These are phyloP conservation scores for Pecten maximus DNA, from an alignment of 2,888 invertebrate species.

Conservation along the genomic window DNA sequence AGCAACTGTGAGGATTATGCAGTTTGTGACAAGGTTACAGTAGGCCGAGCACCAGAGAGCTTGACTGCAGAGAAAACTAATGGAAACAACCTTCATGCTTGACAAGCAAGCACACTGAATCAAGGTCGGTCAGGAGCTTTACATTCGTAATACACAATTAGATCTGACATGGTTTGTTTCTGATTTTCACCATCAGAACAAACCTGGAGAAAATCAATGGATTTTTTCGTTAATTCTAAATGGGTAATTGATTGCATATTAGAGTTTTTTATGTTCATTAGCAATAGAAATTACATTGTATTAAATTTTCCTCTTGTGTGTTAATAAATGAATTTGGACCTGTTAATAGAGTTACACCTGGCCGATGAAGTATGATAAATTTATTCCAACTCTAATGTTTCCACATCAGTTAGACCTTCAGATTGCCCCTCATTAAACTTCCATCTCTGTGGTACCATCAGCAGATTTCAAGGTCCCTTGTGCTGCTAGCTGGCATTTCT, in stretches of 20 bases:
- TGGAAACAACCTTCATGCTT: constrained; percentile 1
- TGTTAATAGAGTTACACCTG: neutral
- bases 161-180: constrained; percentile 6
- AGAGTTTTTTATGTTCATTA: neutral
- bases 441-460: neutral
- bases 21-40: neutral
- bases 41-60: neutral
- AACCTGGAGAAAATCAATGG: neutral
- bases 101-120: neutral
- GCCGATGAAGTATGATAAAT: neutral
- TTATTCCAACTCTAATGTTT: neutral
- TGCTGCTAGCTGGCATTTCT: too few species aligned
- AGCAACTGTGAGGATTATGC: neutral
- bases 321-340: neutral
- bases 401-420: too few species aligned
- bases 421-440: neutral
- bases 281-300: neutral
- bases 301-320: neutral
- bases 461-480: neutral
- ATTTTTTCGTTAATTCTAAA: neutral
- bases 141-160: neutral
- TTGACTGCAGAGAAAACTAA: neutral
- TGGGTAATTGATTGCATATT: constrained; percentile 22
- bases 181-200: neutral
- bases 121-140: neutral